phyloP scores from a whole-genome alignment of 1,140 invertebrate genomes.

The Zaprionus capensis region DNA sequence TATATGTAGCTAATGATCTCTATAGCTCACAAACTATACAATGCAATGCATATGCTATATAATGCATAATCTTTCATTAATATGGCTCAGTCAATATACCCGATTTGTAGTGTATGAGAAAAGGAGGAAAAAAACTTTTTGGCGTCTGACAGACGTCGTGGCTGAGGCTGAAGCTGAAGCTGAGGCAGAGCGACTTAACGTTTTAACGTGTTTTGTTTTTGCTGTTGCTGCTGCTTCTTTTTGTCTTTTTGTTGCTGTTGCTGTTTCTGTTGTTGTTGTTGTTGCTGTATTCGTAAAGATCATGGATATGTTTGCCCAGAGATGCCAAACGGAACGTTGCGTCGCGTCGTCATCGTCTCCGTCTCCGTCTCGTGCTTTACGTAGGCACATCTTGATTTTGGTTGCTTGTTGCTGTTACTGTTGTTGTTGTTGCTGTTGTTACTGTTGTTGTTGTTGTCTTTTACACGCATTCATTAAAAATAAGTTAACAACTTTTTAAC shows the following conservation, averaged over 20 bases:
- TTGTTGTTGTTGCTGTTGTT: constrained; percentile 28
- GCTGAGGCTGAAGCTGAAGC: constrained; percentile 9
- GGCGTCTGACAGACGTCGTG: constrained; percentile 53
- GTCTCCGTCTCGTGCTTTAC: constrained; percentile 45
- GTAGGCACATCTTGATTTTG: constrained; percentile 79
- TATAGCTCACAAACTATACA: too few relatives aligned
- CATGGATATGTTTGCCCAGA: constrained; percentile 74
- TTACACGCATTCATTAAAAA: constrained; percentile 84
- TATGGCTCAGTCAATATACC: neutral
- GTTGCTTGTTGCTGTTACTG: constrained; percentile 25
- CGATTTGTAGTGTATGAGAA: constrained; percentile 9
- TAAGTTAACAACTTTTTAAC: constrained; percentile 84
- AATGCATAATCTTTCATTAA: too few relatives aligned
- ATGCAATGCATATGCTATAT: too few relatives aligned
- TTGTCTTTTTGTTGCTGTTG: constrained; percentile 14
- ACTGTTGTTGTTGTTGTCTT: constrained; percentile 50
- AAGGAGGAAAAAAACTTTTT: constrained; percentile 27
- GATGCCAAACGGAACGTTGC: constrained; percentile 58
- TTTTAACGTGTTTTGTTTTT: constrained; percentile 52
- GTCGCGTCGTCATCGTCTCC: neutral
- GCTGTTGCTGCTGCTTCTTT: constrained; percentile 5
- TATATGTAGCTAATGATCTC: too few relatives aligned
- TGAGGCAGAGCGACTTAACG: constrained; percentile 23
- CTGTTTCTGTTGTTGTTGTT: neutral
- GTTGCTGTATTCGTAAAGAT: constrained; percentile 45